A percentile compares a stretch with the other conserved stretches of the same genome.
phyloP scores from a whole-genome alignment of 2,113 vertebrate species.

The Corythaeola cristata region DNA sequence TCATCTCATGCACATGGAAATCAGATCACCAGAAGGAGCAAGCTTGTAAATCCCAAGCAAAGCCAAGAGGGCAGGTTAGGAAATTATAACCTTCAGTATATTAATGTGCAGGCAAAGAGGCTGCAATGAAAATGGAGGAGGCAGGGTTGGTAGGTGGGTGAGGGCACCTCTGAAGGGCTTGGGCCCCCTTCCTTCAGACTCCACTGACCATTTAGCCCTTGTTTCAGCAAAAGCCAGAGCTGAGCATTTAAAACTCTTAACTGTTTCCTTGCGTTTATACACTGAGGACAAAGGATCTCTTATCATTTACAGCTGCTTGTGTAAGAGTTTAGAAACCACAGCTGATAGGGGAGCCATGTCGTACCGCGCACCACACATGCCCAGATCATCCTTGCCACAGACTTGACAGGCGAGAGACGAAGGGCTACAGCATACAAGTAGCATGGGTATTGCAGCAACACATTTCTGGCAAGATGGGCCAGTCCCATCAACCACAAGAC shows the following conservation, averaged over 20 bases:
- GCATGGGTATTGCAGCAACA: neutral
- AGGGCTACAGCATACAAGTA: neutral
- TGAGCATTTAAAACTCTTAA: neutral
- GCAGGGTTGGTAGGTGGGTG: neutral
- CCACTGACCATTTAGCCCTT: neutral
- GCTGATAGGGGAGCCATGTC: neutral
- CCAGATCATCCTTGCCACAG: neutral
- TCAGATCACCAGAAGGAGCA: conserved; percentile 26
- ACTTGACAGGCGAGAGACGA: neutral
- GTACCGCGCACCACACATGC: neutral
- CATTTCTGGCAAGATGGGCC: neutral
- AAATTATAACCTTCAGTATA: neutral
- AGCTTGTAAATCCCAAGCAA: neutral
- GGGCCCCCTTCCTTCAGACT: neutral
- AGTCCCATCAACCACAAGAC: neutral
- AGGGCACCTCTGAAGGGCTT: neutral
- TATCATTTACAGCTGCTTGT: neutral
- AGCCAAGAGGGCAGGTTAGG: neutral
- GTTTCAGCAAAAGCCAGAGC: neutral
- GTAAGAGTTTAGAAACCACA: neutral
- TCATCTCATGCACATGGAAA: conserved; percentile 65
- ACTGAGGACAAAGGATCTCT: neutral
- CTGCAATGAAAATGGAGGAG: neutral
- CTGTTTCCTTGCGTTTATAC: neutral
- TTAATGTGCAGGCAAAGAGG: neutral